phyloP scores from a whole-genome alignment of 1,140 invertebrate species.

The Drosophila carrolli region DNA sequence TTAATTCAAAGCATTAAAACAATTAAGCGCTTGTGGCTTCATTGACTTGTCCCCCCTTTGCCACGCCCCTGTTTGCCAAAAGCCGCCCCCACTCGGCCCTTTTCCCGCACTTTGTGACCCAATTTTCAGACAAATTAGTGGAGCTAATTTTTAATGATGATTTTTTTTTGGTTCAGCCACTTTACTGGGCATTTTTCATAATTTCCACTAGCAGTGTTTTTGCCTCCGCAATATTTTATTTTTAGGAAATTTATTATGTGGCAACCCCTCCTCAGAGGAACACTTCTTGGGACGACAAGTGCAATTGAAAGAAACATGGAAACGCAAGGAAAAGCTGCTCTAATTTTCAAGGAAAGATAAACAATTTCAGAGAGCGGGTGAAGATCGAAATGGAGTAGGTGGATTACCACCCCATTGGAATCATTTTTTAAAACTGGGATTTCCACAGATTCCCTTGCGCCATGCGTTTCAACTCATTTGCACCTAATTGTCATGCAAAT shows the following conservation, averaged over 20 bases:
- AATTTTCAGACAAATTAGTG: constrained; percentile 80
- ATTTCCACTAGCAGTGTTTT: constrained; percentile 54
- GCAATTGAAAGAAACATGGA: constrained; percentile 76
- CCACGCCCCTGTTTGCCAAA: constrained; percentile 32
- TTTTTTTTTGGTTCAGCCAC: constrained; percentile 57
- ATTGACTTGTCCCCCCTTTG: constrained; percentile 64
- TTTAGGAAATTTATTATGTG: constrained; percentile 71
- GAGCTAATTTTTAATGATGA: constrained; percentile 81
- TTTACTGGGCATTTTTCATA: constrained; percentile 78
- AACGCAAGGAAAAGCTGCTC: constrained; percentile 22
- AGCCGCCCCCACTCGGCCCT: constrained; percentile 17
- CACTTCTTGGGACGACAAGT: constrained; percentile 55
- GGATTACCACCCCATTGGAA: constrained; percentile 18
- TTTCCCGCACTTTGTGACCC: constrained; percentile 45
- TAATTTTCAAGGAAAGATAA: constrained; percentile 13
- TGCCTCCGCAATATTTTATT: constrained; percentile 35
- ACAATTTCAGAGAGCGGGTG: constrained; percentile 2
- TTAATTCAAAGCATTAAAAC: constrained; percentile 83
- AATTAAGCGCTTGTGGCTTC: constrained; percentile 73
- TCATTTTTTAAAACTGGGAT: constrained; percentile 17
- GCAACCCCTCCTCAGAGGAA: not conserved
- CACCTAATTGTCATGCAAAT: constrained; percentile 78
- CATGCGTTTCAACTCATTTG: constrained; percentile 75
- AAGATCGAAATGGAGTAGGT: not conserved
- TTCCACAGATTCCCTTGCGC: constrained; percentile 18